Evolutionary conservation across 1,140 invertebrate species (phyloP).

Genomic region (Saccostrea cuccullata): DNA sequence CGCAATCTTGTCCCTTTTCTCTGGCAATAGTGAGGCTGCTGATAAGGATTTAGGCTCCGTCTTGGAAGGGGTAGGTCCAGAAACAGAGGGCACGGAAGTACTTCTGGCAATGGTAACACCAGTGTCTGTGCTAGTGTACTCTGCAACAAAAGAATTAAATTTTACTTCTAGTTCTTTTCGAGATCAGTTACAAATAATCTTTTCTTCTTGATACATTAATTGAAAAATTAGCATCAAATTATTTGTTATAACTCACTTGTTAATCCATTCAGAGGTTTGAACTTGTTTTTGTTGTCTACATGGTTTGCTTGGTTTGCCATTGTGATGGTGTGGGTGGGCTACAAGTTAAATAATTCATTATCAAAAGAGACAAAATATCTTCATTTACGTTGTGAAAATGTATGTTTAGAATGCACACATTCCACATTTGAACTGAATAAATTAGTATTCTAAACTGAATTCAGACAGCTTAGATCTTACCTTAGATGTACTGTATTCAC

Average conservation of each 20-base stretch:
- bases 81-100: background rate
- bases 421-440: no score
- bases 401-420: background rate
- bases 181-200: background rate
- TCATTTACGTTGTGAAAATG: background rate
- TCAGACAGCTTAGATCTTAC: background rate
- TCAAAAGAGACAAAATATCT: background rate
- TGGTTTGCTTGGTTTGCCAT: conserved; percentile 34
- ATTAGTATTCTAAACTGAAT: no score
- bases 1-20: conserved; percentile 69
- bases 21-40: conserved; percentile 57
- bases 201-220: background rate
- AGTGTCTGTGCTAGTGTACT: conserved; percentile 35
- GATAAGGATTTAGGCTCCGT: conserved; percentile 12
- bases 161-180: background rate
- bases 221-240: background rate
- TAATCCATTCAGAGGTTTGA: conserved; percentile 19
- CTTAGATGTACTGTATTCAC: conserved; percentile 9
- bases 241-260: conserved; percentile 4
- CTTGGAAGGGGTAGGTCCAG: conserved; percentile 36
- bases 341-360: background rate
- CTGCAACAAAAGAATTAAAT: conserved; percentile 21
- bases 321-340: background rate
- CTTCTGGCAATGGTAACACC: conserved; percentile 41
- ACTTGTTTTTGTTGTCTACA: conserved; percentile 15